These are phyloP conservation scores for Salmo trutta DNA, from an alignment of 2,797 vertebrate genomes.

Conservation along the genomic window DNA sequence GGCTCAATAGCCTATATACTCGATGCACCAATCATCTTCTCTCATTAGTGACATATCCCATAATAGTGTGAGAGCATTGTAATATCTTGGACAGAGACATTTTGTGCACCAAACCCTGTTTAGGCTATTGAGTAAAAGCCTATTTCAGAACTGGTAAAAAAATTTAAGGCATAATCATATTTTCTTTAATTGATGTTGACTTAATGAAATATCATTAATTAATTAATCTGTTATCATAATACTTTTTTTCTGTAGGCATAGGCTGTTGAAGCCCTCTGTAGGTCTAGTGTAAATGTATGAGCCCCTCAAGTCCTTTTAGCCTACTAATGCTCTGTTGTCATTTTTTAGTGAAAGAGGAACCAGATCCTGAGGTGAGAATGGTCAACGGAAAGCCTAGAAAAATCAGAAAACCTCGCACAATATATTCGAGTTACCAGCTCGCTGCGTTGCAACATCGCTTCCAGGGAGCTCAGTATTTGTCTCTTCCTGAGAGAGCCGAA, in stretches of 20 bases:
- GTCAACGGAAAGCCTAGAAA: constrained; percentile 94
- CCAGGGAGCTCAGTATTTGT: constrained; percentile 92
- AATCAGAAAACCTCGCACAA: constrained; percentile 90
- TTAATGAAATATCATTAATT: no score
- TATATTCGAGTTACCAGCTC: constrained; percentile 93
- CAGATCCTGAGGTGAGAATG: constrained; percentile 88
- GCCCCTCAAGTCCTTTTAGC: no score
- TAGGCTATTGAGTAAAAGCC: neutral
- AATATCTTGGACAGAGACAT: constrained; percentile 63
- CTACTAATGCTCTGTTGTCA: no score
- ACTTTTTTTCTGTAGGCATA: no score
- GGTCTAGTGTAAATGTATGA: no score
- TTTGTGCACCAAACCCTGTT: neutral
- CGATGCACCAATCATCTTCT: constrained; percentile 66
- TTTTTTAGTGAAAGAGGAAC: constrained; percentile 86
- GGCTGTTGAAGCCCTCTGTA: no score
- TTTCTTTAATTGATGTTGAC: no score
- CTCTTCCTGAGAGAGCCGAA: constrained; percentile 88
- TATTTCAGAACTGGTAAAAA: no score
- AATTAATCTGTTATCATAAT: no score
- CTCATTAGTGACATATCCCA: constrained; percentile 51
- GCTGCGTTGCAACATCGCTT: constrained; percentile 90
- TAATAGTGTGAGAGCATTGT: constrained; percentile 67
- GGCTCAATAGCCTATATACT: constrained; percentile 52
- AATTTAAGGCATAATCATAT: no score